Percentiles rank a stretch among this genome's conserved stretches.
Conservation (phyloP, 2,888 invertebrate species). For the Nymphalis polychloros region DNA sequence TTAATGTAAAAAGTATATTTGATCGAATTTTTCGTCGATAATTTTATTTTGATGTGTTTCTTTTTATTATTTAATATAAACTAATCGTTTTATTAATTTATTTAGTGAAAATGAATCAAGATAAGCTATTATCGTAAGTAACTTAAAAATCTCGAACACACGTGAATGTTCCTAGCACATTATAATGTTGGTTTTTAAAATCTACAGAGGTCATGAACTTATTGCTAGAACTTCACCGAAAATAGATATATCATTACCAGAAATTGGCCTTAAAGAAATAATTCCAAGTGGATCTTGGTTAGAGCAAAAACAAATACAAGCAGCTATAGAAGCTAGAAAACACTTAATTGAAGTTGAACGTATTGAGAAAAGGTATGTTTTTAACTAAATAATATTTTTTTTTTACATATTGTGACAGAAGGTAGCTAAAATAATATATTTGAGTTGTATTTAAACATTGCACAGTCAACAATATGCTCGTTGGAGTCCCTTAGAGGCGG, state of each 20-base stretch:
- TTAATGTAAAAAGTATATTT: no score
- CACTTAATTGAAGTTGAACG: constrained; percentile 78
- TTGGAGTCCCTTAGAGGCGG: no score
- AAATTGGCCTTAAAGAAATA: constrained; percentile 78
- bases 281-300: constrained; percentile 81
- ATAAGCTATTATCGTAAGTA: constrained; percentile 7
- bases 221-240: constrained; percentile 70
- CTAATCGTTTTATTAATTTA: no score
- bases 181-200: neutral
- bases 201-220: constrained; percentile 64
- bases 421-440: no score
- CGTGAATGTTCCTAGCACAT: neutral
- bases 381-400: neutral
- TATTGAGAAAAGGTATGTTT: constrained; percentile 77
- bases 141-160: neutral
- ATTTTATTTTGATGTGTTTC: no score
- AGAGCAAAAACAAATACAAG: constrained; percentile 82
- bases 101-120: neutral
- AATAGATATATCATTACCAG: constrained; percentile 71
- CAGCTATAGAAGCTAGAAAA: constrained; percentile 77
- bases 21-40: no score
- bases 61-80: no score
- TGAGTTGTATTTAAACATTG: no score
- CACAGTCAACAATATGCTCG: no score
- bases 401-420: no score